These are phyloP conservation scores for Ceratosolen solmsi DNA, from an alignment of 1,140 invertebrate species.

Conservation along the genomic window DNA sequence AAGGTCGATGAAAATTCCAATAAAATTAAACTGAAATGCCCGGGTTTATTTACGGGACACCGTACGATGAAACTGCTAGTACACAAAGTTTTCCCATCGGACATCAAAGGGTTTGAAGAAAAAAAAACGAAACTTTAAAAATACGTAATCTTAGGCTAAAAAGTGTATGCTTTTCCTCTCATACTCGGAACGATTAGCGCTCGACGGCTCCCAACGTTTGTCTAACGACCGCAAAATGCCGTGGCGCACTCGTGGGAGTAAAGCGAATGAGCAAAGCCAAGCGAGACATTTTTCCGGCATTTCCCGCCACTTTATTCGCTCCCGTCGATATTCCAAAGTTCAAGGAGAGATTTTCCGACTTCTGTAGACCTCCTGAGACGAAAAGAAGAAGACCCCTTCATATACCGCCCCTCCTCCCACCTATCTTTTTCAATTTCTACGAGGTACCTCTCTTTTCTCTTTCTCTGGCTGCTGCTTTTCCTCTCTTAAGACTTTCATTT, in stretches of 20 bases:
- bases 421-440: slow-evolving; percentile 40
- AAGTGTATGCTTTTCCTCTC: background rate
- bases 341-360: slow-evolving; percentile 25
- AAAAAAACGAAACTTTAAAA: too few species aligned
- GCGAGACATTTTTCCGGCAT: slow-evolving; percentile 16
- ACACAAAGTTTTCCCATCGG: background rate
- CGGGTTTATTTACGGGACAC: too few species aligned
- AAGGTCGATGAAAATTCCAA: too few species aligned
- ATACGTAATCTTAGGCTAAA: background rate
- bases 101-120: background rate
- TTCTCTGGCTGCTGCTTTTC: background rate
- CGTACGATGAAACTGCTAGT: too few species aligned
- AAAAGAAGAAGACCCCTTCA: too few species aligned
- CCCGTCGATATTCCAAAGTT: slow-evolving; percentile 45
- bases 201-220: background rate
- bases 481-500: slow-evolving; percentile 38
- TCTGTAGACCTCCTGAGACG: background rate
- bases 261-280: background rate
- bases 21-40: too few species aligned
- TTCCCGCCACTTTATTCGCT: slow-evolving; percentile 31
- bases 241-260: slow-evolving; percentile 20
- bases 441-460: background rate
- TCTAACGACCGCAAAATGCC: slow-evolving; percentile 44
- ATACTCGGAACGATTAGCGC: slow-evolving; percentile 31
- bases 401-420: background rate